Evolutionary conservation across 2,888 invertebrate genomes (phyloP).

Genomic region (Hydroisotoma schaefferi): DNA sequence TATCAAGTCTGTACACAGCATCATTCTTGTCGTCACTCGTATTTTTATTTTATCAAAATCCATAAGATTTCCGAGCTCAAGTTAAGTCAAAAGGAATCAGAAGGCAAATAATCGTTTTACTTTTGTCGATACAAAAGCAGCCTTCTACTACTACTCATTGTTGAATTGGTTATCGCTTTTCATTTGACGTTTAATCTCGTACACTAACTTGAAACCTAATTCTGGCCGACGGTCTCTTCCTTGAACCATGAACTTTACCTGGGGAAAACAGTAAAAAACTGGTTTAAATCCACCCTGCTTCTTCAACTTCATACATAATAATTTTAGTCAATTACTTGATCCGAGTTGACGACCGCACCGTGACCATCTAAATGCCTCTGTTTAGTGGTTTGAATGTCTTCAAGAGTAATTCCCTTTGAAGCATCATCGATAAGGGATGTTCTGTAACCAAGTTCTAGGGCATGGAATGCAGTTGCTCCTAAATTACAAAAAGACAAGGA

Average conservation of each 20-base stretch:
- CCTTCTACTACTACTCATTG: background rate
- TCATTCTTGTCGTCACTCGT: too few species aligned
- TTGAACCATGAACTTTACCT: conserved; percentile 75
- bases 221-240: conserved; percentile 83
- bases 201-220: conserved; percentile 65
- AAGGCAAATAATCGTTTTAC: background rate
- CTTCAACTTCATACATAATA: background rate
- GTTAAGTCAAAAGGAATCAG: background rate
- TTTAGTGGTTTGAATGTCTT: conserved; percentile 80
- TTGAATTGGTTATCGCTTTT: conserved; percentile 22
- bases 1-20: too few species aligned
- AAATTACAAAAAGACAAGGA: conserved; percentile 30
- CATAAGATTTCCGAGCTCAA: background rate
- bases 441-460: conserved; percentile 82
- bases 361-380: conserved; percentile 69
- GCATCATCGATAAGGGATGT: conserved; percentile 87
- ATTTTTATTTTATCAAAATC: too few species aligned
- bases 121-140: background rate
- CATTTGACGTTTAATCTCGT: conserved; percentile 35
- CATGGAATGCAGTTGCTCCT: conserved; percentile 84
- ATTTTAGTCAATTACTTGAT: conserved; percentile 56
- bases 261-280: too few species aligned
- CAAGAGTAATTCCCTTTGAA: conserved; percentile 78
- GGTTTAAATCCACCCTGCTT: background rate
- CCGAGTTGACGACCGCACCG: conserved; percentile 76